phyloP scores from a whole-genome alignment of 1,140 invertebrate genomes.

The Cataglyphis hispanica region DNA sequence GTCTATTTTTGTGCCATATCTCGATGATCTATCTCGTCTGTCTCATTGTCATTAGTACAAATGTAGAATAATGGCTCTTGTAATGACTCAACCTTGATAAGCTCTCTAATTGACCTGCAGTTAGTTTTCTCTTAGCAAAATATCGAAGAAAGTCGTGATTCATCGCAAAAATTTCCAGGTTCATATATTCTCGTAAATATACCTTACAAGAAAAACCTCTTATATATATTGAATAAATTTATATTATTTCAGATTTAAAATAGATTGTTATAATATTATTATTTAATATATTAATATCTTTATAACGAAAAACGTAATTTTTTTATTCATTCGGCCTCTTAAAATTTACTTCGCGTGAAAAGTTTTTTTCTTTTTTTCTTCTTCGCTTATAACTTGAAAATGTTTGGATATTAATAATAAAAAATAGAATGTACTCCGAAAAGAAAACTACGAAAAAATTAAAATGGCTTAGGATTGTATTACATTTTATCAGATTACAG shows the following conservation, averaged over 20 bases:
- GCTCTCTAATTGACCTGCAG: too few relatives aligned
- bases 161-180: background rate
- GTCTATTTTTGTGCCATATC: background rate
- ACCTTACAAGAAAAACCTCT: too few relatives aligned
- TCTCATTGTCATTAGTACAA: background rate
- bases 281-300: too few relatives aligned
- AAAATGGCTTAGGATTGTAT: background rate
- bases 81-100: background rate
- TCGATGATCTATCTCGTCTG: background rate
- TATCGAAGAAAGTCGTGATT: background rate
- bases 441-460: background rate
- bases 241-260: too few relatives aligned
- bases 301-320: too few relatives aligned
- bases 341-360: background rate
- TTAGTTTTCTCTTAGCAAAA: background rate
- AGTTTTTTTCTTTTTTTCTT: background rate
- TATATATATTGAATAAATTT: too few relatives aligned
- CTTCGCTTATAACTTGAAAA: background rate
- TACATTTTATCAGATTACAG: too few relatives aligned
- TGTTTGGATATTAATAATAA: background rate
- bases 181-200: background rate
- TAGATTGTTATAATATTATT: too few relatives aligned
- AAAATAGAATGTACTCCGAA: background rate
- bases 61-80: background rate
- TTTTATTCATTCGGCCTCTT: background rate